Conservation (phyloP, 64 coral and sea anemone genomes). For the Dendrophyllia cribrosa region DNA sequence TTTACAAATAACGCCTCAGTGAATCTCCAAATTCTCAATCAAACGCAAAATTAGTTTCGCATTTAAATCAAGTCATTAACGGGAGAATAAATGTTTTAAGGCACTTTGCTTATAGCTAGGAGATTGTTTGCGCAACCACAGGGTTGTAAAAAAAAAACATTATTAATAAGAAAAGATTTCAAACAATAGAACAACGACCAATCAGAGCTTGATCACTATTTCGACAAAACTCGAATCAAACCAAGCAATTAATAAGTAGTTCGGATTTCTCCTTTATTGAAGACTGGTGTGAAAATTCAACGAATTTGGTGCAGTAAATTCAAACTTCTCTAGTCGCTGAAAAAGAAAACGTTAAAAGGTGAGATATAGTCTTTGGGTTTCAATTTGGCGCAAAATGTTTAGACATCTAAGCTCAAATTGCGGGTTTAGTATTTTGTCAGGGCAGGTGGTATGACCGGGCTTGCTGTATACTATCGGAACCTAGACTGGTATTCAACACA, state of each 20-base stretch:
- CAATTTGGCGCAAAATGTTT: too few relatives aligned
- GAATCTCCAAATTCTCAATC: too few relatives aligned
- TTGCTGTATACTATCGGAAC: too few relatives aligned
- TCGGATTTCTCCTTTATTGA: not conserved
- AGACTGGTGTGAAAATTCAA: not conserved
- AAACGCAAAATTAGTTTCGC: slow-evolving; percentile 10
- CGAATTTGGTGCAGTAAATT: not conserved
- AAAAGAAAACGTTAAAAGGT: not conserved
- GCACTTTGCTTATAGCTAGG: not conserved
- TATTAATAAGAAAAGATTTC: slow-evolving; percentile 4
- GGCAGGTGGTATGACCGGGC: too few relatives aligned
- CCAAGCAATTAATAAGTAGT: not conserved
- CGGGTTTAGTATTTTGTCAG: too few relatives aligned
- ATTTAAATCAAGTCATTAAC: not conserved
- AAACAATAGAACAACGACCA: slow-evolving; percentile 4
- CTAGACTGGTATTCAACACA: too few relatives aligned
- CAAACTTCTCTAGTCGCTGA: not conserved
- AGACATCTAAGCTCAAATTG: too few relatives aligned
- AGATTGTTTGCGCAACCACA: slow-evolving; percentile 22
- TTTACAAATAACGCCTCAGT: too few relatives aligned
- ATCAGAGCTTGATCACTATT: not conserved
- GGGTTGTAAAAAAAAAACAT: not conserved
- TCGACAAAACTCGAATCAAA: not conserved
- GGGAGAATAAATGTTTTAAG: not conserved
- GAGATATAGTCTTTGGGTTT: not conserved